A percentile compares a stretch with the other conserved stretches of the same genome.
phyloP scores from a whole-genome alignment of 2,113 vertebrate genomes.

The Ranitomeya imitator region DNA sequence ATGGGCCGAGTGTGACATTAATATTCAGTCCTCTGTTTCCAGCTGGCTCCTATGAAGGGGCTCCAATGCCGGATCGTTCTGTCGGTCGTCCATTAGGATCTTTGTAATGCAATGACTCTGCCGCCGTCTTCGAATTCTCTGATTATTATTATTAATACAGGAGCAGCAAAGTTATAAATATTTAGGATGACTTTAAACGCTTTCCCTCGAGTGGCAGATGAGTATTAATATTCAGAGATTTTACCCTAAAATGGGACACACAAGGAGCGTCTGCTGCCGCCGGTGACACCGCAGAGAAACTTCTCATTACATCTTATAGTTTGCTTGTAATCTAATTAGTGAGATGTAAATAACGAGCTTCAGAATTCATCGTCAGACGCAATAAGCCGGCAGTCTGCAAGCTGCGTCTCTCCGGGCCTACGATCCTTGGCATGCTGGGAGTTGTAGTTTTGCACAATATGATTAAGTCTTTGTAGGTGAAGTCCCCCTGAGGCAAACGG shows the following conservation, averaged over 20 bases:
- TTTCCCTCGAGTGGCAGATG: constrained; percentile 5
- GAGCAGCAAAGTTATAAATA: constrained; percentile 55
- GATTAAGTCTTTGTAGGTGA: neutral
- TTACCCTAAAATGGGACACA: constrained; percentile 24
- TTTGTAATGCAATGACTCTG: too few relatives aligned
- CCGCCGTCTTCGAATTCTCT: too few relatives aligned
- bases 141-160: too few relatives aligned
- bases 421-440: too few relatives aligned
- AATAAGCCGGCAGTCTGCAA: neutral
- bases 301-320: neutral
- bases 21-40: neutral
- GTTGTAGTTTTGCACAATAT: too few relatives aligned
- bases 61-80: neutral
- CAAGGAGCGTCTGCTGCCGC: neutral
- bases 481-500: neutral
- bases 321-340: constrained; percentile 1
- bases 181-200: constrained; percentile 60
- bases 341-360: neutral
- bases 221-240: constrained; percentile 55
- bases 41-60: too few relatives aligned
- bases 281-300: neutral
- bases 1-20: neutral
- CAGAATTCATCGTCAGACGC: neutral
- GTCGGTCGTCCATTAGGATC: constrained; percentile 38
- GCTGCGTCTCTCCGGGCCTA: neutral